phyloP scores from a whole-genome alignment of 2,888 invertebrate species.

The Ecdyonurus torrentis region DNA sequence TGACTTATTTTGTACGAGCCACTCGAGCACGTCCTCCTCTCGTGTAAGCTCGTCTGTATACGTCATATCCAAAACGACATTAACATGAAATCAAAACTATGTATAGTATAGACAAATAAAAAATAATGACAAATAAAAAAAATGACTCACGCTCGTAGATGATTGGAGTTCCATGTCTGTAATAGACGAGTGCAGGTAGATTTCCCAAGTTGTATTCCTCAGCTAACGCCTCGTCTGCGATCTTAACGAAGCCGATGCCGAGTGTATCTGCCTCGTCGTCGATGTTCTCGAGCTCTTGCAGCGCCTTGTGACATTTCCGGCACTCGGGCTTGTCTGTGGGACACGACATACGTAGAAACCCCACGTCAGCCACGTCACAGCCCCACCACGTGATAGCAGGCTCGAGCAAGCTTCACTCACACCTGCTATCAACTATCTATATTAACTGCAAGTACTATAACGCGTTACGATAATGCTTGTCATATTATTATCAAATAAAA shows the following conservation, averaged over 20 bases:
- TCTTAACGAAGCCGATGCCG: constrained; percentile 88
- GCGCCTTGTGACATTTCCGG: constrained; percentile 77
- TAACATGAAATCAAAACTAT: no score
- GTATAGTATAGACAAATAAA: not conserved
- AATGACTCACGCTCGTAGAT: constrained; percentile 68
- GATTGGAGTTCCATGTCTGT: constrained; percentile 85
- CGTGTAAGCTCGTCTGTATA: constrained; percentile 70
- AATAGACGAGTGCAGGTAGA: constrained; percentile 79
- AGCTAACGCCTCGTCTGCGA: constrained; percentile 76
- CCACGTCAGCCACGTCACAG: not conserved
- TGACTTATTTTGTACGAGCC: constrained; percentile 85
- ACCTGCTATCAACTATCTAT: not conserved
- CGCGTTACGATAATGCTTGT: no score
- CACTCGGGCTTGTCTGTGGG: constrained; percentile 75
- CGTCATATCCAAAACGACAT: no score
- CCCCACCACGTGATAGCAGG: not conserved
- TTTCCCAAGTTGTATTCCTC: constrained; percentile 84
- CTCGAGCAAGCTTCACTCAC: not conserved
- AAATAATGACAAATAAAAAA: not conserved
- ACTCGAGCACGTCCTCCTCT: constrained; percentile 84
- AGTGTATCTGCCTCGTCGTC: constrained; percentile 89
- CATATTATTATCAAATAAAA: no score
- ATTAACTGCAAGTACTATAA: no score
- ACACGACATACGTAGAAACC: constrained; percentile 7
- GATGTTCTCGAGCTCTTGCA: constrained; percentile 83